phyloP scores from a whole-genome alignment of 92 coral and sea anemone species.

The Scolanthus callimorphus region DNA sequence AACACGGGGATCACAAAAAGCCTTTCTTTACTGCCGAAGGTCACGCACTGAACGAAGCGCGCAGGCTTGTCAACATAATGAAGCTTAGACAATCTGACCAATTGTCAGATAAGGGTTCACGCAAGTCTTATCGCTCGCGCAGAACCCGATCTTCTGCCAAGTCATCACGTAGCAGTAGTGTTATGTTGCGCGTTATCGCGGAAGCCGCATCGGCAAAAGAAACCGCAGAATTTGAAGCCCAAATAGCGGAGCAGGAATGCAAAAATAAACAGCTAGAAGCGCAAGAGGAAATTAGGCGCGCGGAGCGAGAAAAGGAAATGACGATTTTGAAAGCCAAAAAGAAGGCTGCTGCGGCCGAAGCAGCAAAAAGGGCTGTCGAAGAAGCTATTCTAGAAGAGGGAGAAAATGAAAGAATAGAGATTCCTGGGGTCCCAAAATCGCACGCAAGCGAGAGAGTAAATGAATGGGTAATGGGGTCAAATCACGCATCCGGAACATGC shows the following conservation, averaged over 20 bases:
- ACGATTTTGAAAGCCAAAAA: constrained; percentile 1
- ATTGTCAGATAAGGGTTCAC: background rate
- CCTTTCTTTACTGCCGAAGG: no score
- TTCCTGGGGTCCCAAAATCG: no score
- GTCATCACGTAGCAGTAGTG: background rate
- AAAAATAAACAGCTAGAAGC: constrained; percentile 6
- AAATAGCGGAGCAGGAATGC: background rate
- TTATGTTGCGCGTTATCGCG: background rate
- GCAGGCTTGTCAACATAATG: background rate
- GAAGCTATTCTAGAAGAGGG: constrained; percentile 4
- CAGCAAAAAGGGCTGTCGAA: background rate
- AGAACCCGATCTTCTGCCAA: background rate
- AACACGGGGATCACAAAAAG: background rate
- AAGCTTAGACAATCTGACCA: constrained; percentile 9
- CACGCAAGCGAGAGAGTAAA: no score
- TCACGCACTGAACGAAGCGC: background rate
- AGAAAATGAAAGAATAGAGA: background rate
- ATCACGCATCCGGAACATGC: no score
- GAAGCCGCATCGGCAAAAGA: constrained; percentile 1
- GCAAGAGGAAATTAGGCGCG: constrained; percentile 1
- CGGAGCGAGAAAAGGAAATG: background rate
- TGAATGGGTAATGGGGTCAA: no score
- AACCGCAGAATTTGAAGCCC: background rate
- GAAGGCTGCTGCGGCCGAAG: no score
- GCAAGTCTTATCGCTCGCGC: constrained; percentile 1